phyloP scores from a whole-genome alignment of 2,113 vertebrate genomes.

The Rousettus leschenaultii region DNA sequence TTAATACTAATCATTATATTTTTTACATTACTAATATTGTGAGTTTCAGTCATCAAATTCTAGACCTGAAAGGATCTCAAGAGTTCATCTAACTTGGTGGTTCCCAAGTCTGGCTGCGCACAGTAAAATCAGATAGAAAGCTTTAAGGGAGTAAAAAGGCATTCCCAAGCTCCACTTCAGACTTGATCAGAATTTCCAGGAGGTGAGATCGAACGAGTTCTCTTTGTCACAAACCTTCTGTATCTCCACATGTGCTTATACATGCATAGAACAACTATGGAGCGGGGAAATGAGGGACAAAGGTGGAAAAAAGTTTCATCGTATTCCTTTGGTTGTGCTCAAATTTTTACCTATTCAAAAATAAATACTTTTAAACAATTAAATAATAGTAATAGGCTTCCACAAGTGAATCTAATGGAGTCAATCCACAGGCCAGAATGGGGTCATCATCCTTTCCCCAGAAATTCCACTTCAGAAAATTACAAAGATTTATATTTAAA shows the following conservation, averaged over 20 bases:
- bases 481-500: not conserved
- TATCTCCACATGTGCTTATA: not conserved
- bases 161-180: not conserved
- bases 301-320: not conserved
- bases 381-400: not conserved
- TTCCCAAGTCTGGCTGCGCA: constrained; percentile 1
- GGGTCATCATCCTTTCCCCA: not conserved
- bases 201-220: not conserved
- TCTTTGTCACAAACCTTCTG: not conserved
- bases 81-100: constrained; percentile 23
- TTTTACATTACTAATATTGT: constrained; percentile 26
- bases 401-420: not conserved
- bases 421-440: not conserved
- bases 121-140: not conserved
- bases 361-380: not conserved
- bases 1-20: constrained; percentile 40
- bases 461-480: constrained; percentile 37
- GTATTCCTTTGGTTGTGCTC: not conserved
- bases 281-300: not conserved
- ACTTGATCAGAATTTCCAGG: not conserved
- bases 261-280: not conserved
- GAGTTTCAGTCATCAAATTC: constrained; percentile 45
- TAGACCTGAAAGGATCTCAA: constrained; percentile 41
- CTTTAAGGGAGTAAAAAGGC: not conserved
- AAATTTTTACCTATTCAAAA: constrained; percentile 10